Evolutionary conservation across 1,140 invertebrate genomes (phyloP).

Genomic region (Hetaerina americana): DNA sequence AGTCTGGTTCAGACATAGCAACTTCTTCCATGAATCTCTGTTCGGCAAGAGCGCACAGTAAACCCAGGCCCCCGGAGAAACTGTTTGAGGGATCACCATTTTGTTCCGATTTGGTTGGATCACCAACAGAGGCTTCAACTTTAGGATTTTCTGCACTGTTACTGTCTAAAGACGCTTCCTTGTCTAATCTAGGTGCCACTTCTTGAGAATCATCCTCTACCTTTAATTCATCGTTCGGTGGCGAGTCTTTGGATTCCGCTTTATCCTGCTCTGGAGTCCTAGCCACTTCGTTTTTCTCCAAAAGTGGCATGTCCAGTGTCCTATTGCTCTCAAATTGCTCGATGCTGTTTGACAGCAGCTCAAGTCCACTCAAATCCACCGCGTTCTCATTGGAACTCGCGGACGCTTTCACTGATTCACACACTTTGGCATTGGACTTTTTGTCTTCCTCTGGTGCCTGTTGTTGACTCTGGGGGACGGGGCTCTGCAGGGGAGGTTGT

Average conservation of each 20-base stretch:
- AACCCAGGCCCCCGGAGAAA: slow-evolving; percentile 54
- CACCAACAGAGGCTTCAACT: not conserved
- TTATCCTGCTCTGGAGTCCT: slow-evolving; percentile 14
- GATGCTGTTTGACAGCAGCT: slow-evolving; percentile 68
- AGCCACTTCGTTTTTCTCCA: not conserved
- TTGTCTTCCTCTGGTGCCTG: not conserved
- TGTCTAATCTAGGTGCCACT: not conserved
- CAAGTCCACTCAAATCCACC: slow-evolving; percentile 62
- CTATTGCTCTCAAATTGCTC: slow-evolving; percentile 45
- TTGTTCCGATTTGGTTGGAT: slow-evolving; percentile 2
- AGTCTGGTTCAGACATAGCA: slow-evolving; percentile 25
- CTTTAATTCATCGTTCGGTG: too few relatives aligned
- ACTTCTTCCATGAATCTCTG: slow-evolving; percentile 67
- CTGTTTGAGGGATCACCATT: slow-evolving; percentile 18
- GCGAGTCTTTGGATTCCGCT: slow-evolving; percentile 1
- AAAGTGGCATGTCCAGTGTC: slow-evolving; percentile 2
- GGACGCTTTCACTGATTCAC: too few relatives aligned
- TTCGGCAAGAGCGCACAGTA: slow-evolving; percentile 73
- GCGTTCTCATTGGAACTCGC: slow-evolving; percentile 17
- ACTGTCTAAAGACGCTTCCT: not conserved
- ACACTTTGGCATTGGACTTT: not conserved
- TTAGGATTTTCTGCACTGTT: slow-evolving; percentile 14
- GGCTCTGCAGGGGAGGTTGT: slow-evolving; percentile 12
- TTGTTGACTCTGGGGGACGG: not conserved
- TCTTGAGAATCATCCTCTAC: not conserved